Base-by-base conservation (phyloP, 2,888 invertebrate species). In the Agonopterix arenella region DNA sequence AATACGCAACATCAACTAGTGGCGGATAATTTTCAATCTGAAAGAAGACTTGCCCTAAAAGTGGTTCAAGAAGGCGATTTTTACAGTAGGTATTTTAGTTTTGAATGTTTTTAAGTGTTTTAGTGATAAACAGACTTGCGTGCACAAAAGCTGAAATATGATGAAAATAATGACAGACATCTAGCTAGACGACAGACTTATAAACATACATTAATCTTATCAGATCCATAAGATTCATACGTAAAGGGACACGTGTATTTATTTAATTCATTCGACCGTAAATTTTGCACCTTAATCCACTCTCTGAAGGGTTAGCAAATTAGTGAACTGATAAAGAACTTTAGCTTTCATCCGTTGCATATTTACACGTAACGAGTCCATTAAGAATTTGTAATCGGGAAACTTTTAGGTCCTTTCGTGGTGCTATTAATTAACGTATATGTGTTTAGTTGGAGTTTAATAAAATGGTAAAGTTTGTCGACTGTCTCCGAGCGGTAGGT, bases 361-460 rank as follows among this genome's bases (percentile, higher is more conserved):
- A 41, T 47, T 41, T 72, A 75, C 73, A 72, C 71, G 64, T 71
- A 62, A 62, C 59, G 62, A 73, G 70, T 78, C 74, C 58, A 65
- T 67, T 65, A 71, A 78, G 74, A 69, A 73, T 74, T 78, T 70
- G 68, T 74, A 74, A 82, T 80, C 74, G 72, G 60, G 62, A 59
- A 84, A 85, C 79, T 85, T 86, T 84, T 67, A 83, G 84, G 84
- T 70, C 81, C 80, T 78, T 82, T 82, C 78, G 80, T 70, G 70
- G 71, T 64, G 67, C 75, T 80, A 83, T 84, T 84, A 84, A 88
- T 86, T 84, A 85, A 77, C 70, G 72, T 65, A 67, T 77, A 66
- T 80, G 66, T 80, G 75, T 78, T 75, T 78, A 72, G 70, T 69
- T 59, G 3, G 76, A 77, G 75, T 78, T 76, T 76, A 76, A 76